A percentile compares a stretch with the other conserved stretches of the same genome.
These are phyloP conservation scores for Tanaodytes sp. DNA, from an alignment of 2,888 invertebrate genomes.

Conservation along the genomic window DNA sequence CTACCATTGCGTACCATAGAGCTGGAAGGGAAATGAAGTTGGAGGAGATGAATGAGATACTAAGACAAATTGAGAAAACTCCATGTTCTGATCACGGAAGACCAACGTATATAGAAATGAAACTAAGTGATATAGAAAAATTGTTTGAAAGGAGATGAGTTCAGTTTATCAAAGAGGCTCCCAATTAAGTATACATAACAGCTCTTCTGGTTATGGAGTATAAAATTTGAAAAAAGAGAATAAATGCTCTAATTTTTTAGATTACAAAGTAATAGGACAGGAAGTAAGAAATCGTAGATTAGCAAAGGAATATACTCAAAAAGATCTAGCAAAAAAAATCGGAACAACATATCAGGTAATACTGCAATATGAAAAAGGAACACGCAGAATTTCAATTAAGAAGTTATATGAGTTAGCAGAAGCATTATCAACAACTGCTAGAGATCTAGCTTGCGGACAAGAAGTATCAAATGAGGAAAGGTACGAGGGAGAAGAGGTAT, in stretches of 20 bases:
- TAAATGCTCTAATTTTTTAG: no score
- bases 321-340: constrained; percentile 16
- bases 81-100: constrained; percentile 26
- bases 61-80: constrained; percentile 24
- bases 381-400: constrained; percentile 15
- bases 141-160: no score
- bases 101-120: constrained; percentile 28
- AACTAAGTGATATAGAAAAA: constrained; percentile 25
- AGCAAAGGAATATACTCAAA: constrained; percentile 8
- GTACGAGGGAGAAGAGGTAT: constrained; percentile 14
- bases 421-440: constrained; percentile 15
- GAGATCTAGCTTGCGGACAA: constrained; percentile 1
- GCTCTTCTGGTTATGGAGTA: no score
- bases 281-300: constrained; percentile 16
- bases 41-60: constrained; percentile 27
- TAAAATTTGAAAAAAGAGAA: no score
- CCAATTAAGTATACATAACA: no score
- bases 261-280: constrained; percentile 18
- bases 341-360: constrained; percentile 6
- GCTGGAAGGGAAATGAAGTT: constrained; percentile 21
- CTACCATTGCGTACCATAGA: constrained; percentile 24
- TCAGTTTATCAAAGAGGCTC: no score
- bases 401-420: constrained; percentile 9
- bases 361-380: constrained; percentile 21
- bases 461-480: constrained; percentile 9